These are phyloP conservation scores for Biston betularia DNA, from an alignment of 2,888 invertebrate genomes.

Conservation along the genomic window DNA sequence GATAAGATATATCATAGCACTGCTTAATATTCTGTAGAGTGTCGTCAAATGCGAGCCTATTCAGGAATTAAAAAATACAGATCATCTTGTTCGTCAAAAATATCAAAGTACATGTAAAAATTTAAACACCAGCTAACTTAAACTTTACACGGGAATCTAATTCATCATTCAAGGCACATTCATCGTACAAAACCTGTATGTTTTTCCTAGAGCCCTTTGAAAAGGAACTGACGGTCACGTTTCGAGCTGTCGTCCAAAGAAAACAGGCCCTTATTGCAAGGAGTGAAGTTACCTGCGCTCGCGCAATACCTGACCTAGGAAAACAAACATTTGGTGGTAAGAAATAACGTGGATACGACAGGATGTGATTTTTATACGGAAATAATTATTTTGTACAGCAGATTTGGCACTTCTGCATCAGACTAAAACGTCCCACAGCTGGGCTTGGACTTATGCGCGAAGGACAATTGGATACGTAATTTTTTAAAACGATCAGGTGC, in stretches of 20 bases:
- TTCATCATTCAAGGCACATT: conserved; percentile 16
- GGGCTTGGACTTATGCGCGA: no score
- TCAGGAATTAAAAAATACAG: no score
- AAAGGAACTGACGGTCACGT: conserved; percentile 58
- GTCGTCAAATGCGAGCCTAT: no score
- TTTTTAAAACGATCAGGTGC: no score
- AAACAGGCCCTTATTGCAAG: conserved; percentile 69
- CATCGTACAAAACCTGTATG: conserved; percentile 26
- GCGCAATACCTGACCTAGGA: conserved; percentile 83
- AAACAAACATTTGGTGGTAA: conserved; percentile 70
- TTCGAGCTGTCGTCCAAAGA: conserved; percentile 67
- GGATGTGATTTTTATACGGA: not conserved
- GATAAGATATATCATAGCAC: no score
- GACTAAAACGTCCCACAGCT: no score
- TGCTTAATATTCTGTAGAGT: no score
- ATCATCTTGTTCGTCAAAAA: not conserved
- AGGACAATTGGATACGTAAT: no score
- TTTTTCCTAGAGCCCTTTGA: conserved; percentile 42
- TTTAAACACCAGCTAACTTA: not conserved
- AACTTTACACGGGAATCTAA: not conserved
- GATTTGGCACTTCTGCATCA: no score
- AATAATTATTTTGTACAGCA: no score
- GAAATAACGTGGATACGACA: conserved; percentile 59
- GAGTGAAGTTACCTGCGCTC: conserved; percentile 68
- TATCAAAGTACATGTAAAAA: not conserved